phyloP scores from a whole-genome alignment of 1,140 invertebrate species.

The Drosophila kepulauana region DNA sequence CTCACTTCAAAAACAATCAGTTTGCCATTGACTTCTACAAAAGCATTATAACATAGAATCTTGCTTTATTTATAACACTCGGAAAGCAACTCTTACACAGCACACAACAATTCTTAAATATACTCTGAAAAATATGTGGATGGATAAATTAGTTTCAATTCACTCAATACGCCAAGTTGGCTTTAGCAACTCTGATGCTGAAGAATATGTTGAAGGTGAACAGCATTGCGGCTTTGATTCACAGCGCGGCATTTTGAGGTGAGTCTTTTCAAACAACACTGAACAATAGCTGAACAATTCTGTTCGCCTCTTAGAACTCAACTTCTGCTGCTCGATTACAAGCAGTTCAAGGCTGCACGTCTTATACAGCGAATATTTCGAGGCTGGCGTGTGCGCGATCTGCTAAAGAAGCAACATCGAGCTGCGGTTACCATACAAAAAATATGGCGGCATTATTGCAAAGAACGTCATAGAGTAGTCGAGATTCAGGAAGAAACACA shows the following conservation, averaged over 20 bases:
- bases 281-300: background rate
- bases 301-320: constrained; percentile 5
- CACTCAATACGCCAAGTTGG: too few relatives aligned
- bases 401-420: rapidly evolving
- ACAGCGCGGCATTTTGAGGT: background rate
- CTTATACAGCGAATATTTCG: constrained; percentile 47
- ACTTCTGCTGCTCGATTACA: constrained; percentile 56
- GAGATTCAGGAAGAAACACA: constrained; percentile 25
- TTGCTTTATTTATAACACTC: too few relatives aligned
- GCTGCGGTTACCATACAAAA: constrained; percentile 45
- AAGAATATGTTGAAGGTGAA: too few relatives aligned
- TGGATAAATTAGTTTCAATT: too few relatives aligned
- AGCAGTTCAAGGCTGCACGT: constrained; percentile 69
- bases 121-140: too few relatives aligned
- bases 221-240: too few relatives aligned
- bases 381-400: constrained; percentile 21
- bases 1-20: too few relatives aligned
- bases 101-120: too few relatives aligned
- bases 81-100: too few relatives aligned
- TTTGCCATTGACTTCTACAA: too few relatives aligned
- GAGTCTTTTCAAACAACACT: background rate
- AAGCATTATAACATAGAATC: too few relatives aligned
- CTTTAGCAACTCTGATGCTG: too few relatives aligned
- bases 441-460: constrained; percentile 48
- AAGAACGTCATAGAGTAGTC: background rate